Base-by-base conservation (phyloP, 2,888 invertebrate genomes). In the Halictus quadricinctus region DNA sequence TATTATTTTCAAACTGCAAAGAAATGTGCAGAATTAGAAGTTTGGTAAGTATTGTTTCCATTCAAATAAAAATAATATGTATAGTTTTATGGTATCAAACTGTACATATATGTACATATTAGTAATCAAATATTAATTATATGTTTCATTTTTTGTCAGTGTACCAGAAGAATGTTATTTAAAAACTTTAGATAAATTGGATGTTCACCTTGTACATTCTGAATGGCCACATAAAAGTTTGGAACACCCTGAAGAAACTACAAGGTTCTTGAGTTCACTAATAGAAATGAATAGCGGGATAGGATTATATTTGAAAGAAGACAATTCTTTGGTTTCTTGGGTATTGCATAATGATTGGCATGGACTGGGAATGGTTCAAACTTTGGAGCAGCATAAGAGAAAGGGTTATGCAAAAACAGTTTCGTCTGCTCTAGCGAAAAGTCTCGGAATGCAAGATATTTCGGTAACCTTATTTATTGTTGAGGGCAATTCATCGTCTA, bases 371-470 rank as follows among this genome's bases (percentile, higher is more conserved):
- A 89, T 93, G 10, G 88, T 95, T 46, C 94, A 95, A 83, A 95
- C 95, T 2, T 84, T 91, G 12, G 91, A 94, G 4, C 88, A 91
- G 29, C 90, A 95, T 79, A 93, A 89, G 83, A 89, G 93, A 70
- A 94, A 92, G 83, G 95, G 95, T 43, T 95, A 94, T 84, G 95
- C 92, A 7, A 91, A 89, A 84, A 86, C 94, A 41, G 91, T 95
- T 29, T 89, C 92, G 4, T 93, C 93, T 89, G 87, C 91, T 2
- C 83, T 95, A 76, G 87, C 93, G 15, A 94, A 93, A 81, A 84
- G 91, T 75, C 91, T 95, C 25, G 94, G 93, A 1, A 86, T 92
- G 75, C 90, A 93, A 74, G 94, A 93, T 43, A 89, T 92, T 79
- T 87, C 92, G 79, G 89, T 93, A 3, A 60, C 90, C 5, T 92